Conservation (phyloP, 2,113 vertebrate genomes). For the Labrus mixtus region DNA sequence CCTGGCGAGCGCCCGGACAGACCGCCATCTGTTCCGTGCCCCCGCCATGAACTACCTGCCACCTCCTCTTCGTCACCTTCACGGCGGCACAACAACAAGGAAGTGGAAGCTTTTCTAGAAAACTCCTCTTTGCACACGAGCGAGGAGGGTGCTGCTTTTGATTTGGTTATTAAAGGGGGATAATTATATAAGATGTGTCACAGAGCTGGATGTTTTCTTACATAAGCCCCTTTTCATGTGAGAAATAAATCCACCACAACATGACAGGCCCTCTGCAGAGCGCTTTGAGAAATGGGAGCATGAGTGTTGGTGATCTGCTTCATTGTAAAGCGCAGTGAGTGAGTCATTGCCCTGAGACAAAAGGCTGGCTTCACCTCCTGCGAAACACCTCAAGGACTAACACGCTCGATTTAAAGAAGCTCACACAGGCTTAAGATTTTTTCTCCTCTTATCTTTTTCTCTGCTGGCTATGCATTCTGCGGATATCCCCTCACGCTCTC, state of each 20-base stretch:
- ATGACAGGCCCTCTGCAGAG: constrained; percentile 7
- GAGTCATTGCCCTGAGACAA: constrained; percentile 54
- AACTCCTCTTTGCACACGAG: constrained; percentile 22
- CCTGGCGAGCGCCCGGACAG: constrained; percentile 63
- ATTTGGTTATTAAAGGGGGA: constrained; percentile 29
- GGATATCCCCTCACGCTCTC: constrained; percentile 25
- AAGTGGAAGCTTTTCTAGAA: constrained; percentile 20
- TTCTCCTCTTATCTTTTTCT: constrained; percentile 26
- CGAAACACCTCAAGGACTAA: constrained; percentile 59
- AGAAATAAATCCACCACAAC: constrained; percentile 8
- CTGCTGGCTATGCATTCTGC: constrained; percentile 25
- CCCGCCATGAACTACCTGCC: constrained; percentile 57
- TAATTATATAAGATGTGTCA: constrained; percentile 21
- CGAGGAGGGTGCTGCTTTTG: constrained; percentile 10
- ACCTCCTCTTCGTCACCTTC: constrained; percentile 58
- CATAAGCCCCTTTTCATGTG: constrained; percentile 18
- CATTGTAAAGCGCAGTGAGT: constrained; percentile 23
- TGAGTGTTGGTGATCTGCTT: constrained; percentile 33
- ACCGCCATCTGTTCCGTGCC: constrained; percentile 76
- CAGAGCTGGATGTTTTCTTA: constrained; percentile 18
- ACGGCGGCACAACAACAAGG: background rate
- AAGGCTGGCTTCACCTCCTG: constrained; percentile 38
- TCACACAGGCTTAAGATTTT: constrained; percentile 68
- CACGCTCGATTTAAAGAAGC: constrained; percentile 46
- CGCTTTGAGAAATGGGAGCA: constrained; percentile 22